Percentiles rank a stretch among this genome's conserved stretches.
phyloP scores from a whole-genome alignment of 2,797 vertebrate genomes.

The Gila robusta region DNA sequence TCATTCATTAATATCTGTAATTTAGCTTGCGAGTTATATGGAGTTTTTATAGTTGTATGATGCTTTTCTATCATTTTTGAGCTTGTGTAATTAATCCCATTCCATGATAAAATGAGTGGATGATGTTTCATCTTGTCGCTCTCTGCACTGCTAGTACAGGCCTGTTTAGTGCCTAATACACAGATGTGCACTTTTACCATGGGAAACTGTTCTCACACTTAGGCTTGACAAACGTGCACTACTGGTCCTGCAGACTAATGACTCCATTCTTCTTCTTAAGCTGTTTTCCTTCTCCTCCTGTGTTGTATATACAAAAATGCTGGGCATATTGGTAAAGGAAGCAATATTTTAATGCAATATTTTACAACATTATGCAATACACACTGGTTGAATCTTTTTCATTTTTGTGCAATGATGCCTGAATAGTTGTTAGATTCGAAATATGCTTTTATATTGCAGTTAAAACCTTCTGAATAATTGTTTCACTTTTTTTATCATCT shows the following conservation, averaged over 20 bases:
- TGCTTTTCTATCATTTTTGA: background rate
- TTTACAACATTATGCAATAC: background rate
- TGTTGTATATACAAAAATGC: background rate
- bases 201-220: conserved; percentile 15
- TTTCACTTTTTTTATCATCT: background rate
- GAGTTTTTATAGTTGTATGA: background rate
- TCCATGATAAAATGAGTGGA: background rate
- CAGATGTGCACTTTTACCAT: background rate
- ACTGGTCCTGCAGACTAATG: conserved; percentile 19
- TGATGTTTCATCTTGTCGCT: background rate
- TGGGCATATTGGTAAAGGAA: background rate
- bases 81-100: background rate
- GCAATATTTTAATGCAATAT: background rate
- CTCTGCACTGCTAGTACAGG: background rate
- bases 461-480: background rate
- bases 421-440: background rate
- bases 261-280: background rate
- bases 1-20: background rate
- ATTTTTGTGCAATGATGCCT: background rate
- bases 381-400: background rate
- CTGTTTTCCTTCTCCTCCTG: background rate
- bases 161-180: background rate
- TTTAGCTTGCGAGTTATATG: background rate
- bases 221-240: conserved; percentile 19
- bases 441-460: background rate